Percentiles rank a stretch among this genome's conserved stretches.
Evolutionary conservation across 1,140 invertebrate genomes (phyloP).

Genomic region (Zaprionus capensis): DNA sequence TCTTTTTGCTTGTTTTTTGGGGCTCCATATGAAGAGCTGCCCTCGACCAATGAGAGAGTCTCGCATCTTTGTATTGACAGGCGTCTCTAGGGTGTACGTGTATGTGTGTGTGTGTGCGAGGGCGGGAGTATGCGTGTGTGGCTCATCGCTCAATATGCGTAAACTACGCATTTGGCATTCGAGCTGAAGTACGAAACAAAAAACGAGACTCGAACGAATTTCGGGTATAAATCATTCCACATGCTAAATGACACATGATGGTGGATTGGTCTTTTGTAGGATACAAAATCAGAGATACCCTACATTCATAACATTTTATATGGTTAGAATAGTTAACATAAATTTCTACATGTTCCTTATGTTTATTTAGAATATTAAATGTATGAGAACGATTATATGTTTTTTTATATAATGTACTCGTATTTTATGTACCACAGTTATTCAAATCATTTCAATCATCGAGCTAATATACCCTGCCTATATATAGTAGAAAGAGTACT

Average conservation of each 20-base stretch:
- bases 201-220: slow-evolving; percentile 48
- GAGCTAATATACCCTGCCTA: background rate
- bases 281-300: background rate
- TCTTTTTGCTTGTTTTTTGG: slow-evolving; percentile 7
- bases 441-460: background rate
- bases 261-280: background rate
- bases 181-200: slow-evolving; percentile 47
- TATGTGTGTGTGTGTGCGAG: slow-evolving; percentile 16
- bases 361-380: background rate
- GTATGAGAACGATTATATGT: background rate
- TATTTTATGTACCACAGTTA: background rate
- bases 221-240: slow-evolving; percentile 73
- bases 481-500: background rate
- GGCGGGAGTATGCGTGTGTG: slow-evolving; percentile 18
- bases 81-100: slow-evolving; percentile 4
- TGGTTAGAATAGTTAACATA: background rate
- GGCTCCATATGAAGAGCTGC: background rate
- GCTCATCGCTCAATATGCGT: slow-evolving; percentile 55
- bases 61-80: slow-evolving; percentile 56
- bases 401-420: too few species aligned
- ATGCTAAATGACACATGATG: slow-evolving; percentile 43
- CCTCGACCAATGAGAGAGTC: slow-evolving; percentile 32
- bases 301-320: background rate
- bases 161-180: slow-evolving; percentile 74
- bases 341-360: background rate